These are phyloP conservation scores for Tapera naevia DNA, from an alignment of 2,797 vertebrate genomes.

Conservation along the genomic window DNA sequence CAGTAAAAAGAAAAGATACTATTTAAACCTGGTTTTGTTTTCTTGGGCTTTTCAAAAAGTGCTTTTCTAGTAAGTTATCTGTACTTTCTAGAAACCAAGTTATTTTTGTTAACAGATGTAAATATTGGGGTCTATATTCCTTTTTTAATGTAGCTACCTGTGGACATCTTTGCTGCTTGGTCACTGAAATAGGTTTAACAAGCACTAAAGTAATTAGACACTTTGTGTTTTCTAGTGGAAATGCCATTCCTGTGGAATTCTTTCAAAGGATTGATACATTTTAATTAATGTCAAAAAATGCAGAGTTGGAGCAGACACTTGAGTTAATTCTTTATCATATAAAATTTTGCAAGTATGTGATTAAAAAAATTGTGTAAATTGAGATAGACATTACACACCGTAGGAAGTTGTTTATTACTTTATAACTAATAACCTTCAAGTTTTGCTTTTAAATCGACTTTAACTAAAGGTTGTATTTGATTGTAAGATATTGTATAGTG, in stretches of 20 bases:
- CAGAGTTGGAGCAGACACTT: background rate
- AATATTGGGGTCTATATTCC: background rate
- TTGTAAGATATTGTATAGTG: background rate
- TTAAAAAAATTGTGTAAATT: background rate
- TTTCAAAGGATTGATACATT: background rate
- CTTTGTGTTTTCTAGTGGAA: background rate
- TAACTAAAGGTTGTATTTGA: background rate
- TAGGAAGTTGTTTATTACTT: background rate
- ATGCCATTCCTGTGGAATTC: background rate
- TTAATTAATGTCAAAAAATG: background rate
- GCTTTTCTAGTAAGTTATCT: background rate
- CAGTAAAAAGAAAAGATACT: background rate
- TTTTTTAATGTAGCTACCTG: background rate
- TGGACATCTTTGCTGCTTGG: background rate
- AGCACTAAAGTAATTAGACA: background rate
- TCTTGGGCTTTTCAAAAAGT: background rate
- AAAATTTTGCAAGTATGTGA: background rate
- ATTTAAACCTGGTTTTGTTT: background rate
- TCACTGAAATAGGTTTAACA: background rate
- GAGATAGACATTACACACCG: background rate
- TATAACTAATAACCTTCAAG: background rate
- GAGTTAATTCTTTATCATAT: background rate
- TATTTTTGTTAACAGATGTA: background rate
- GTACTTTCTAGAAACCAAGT: background rate
- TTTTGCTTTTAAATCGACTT: background rate